Percentiles rank a stretch among this genome's conserved stretches.
Evolutionary conservation across 1,140 invertebrate species (phyloP).

Genomic region (Lordiphosa clarofinis): DNA sequence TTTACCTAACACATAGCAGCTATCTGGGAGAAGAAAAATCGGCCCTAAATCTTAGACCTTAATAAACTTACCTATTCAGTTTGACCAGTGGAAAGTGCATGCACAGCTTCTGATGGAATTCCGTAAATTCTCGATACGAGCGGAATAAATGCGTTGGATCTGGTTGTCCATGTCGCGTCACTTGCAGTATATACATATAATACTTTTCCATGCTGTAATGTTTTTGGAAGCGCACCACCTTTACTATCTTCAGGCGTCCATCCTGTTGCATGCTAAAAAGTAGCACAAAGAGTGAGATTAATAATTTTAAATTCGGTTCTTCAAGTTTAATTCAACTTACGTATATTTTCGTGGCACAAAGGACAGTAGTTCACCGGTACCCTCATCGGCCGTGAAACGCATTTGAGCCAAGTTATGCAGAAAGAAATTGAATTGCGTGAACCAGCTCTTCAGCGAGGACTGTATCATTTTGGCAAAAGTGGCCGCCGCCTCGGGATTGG

Average conservation of each 20-base stretch:
- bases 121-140: slow-evolving; percentile 97
- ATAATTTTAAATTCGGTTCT: too few species aligned
- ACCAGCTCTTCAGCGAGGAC: slow-evolving; percentile 91
- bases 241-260: slow-evolving; percentile 91
- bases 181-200: slow-evolving; percentile 96
- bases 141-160: slow-evolving; percentile 94
- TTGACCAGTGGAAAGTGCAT: slow-evolving; percentile 94
- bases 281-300: neutral
- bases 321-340: slow-evolving; percentile 81
- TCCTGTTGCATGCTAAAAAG: slow-evolving; percentile 89
- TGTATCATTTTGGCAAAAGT: slow-evolving; percentile 96
- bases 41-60: too few species aligned
- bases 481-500: slow-evolving; percentile 96
- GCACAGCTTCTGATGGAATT: slow-evolving; percentile 97
- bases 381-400: slow-evolving; percentile 92
- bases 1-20: too few species aligned
- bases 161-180: slow-evolving; percentile 90
- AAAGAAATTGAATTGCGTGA: slow-evolving; percentile 98
- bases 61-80: slow-evolving; percentile 86
- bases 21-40: too few species aligned
- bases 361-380: slow-evolving; percentile 90
- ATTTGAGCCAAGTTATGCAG: slow-evolving; percentile 97
- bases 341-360: slow-evolving; percentile 97
- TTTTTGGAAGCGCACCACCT: slow-evolving; percentile 95
- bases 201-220: slow-evolving; percentile 98